phyloP scores from a whole-genome alignment of 2,888 invertebrate genomes.

The Andrena flavipes region DNA sequence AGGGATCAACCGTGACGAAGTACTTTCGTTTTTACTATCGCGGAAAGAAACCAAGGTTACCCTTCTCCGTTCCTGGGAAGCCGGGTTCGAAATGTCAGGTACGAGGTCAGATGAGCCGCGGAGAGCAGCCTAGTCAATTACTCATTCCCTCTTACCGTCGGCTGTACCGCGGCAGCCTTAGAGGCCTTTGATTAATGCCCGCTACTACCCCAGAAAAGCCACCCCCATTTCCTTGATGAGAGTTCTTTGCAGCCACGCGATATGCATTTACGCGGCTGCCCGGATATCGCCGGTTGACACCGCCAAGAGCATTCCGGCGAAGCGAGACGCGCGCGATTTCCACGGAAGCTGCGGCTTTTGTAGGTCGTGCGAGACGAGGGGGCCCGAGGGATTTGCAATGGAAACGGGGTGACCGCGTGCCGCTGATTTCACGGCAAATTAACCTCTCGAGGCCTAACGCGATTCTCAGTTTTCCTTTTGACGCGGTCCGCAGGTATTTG shows the following conservation, averaged over 20 bases:
- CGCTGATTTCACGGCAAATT: slow-evolving; percentile 14
- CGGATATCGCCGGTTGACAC: slow-evolving; percentile 6
- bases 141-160: slow-evolving; percentile 52
- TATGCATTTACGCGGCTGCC: not conserved
- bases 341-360: slow-evolving; percentile 9
- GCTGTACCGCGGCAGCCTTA: slow-evolving; percentile 13
- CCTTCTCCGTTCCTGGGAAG: not conserved
- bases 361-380: slow-evolving; percentile 11
- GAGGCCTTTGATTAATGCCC: slow-evolving; percentile 23
- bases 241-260: not conserved
- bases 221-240: slow-evolving; percentile 44
- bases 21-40: not conserved
- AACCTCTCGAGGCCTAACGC: not conserved
- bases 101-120: slow-evolving; percentile 48
- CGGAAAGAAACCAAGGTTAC: slow-evolving; percentile 5
- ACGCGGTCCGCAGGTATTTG: too few relatives aligned
- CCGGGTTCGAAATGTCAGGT: slow-evolving; percentile 43
- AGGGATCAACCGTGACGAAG: too few relatives aligned
- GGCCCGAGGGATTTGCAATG: slow-evolving; percentile 3
- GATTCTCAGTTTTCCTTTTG: too few relatives aligned
- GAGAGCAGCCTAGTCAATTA: slow-evolving; percentile 64
- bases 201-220: slow-evolving; percentile 16
- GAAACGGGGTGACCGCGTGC: slow-evolving; percentile 4
- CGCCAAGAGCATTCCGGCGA: not conserved
- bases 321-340: not conserved